Percentiles rank a stretch among this genome's conserved stretches.
These are phyloP conservation scores for Cyanoliseus patagonus DNA, from an alignment of 2,113 vertebrate genomes.

Conservation along the genomic window DNA sequence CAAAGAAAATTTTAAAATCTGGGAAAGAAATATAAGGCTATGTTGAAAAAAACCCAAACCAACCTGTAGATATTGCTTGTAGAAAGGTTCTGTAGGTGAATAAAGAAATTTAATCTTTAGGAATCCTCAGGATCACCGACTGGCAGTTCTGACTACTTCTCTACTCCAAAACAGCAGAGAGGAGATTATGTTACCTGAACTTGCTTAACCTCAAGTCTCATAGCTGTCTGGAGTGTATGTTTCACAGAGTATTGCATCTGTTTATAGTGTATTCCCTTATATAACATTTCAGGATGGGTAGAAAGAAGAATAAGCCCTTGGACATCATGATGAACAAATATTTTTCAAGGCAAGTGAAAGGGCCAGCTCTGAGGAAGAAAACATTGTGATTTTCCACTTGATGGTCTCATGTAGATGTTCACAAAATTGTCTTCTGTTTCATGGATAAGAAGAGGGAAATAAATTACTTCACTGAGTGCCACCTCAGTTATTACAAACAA, in stretches of 20 bases:
- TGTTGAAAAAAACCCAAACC: not conserved
- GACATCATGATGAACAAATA: not conserved
- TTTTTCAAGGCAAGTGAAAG: not conserved
- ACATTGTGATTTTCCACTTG: not conserved
- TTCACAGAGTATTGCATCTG: not conserved
- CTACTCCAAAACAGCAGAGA: not conserved
- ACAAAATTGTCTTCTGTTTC: not conserved
- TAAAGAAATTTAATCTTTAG: not conserved
- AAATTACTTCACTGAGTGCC: not conserved
- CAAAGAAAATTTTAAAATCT: not conserved
- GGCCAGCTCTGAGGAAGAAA: not conserved
- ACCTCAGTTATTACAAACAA: not conserved
- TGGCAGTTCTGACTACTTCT: not conserved
- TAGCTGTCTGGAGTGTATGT: not conserved
- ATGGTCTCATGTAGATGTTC: not conserved
- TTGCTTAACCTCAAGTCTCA: not conserved
- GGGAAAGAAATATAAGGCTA: not conserved
- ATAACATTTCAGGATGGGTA: not conserved
- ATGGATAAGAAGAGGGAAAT: not conserved
- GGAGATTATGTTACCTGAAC: not conserved
- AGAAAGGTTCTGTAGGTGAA: not conserved
- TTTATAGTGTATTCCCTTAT: not conserved
- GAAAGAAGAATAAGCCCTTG: not conserved
- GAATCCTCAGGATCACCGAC: not conserved
- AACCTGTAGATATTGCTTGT: not conserved